These are phyloP conservation scores for Ophioninae sp. DNA, from an alignment of 2,888 invertebrate species.

Conservation along the genomic window DNA sequence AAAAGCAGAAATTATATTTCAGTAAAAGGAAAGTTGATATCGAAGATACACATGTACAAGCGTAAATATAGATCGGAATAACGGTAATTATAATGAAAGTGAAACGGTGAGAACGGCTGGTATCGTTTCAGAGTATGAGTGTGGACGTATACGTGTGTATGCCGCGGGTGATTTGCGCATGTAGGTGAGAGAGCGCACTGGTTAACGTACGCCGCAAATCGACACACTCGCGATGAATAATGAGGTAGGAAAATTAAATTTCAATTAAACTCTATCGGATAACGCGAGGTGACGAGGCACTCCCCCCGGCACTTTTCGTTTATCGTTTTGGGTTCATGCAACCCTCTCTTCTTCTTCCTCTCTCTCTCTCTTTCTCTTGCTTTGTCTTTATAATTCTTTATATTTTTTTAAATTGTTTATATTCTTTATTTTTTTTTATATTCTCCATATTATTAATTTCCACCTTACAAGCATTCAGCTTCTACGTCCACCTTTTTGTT, in stretches of 20 bases:
- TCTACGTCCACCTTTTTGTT: no score
- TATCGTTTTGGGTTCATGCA: conserved; percentile 58
- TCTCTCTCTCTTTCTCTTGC: conserved; percentile 36
- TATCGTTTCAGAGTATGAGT: conserved; percentile 14
- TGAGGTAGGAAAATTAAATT: conserved; percentile 76
- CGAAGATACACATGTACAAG: conserved; percentile 20
- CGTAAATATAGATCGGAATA: conserved; percentile 31
- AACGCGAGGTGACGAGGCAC: conserved; percentile 68
- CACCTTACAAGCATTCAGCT: no score
- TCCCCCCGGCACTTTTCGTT: conserved; percentile 59
- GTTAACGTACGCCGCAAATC: conserved; percentile 69
- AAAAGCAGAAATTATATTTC: conserved; percentile 61
- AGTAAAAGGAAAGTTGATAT: conserved; percentile 22
- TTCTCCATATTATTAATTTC: no score
- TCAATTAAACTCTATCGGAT: conserved; percentile 74
- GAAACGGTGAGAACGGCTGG: conserved; percentile 48
- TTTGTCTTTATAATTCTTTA: no score
- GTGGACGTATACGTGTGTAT: conserved; percentile 3
- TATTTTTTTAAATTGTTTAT: no score
- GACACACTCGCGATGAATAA: conserved; percentile 76
- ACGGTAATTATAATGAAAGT: conserved; percentile 61
- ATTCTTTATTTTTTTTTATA: no score
- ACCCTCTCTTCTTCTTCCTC: conserved; percentile 38
- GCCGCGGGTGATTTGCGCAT: conserved; percentile 44
- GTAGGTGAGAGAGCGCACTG: conserved; percentile 67